Base-by-base conservation (phyloP, 2,888 invertebrate genomes). In the Macrosiphum euphorbiae region DNA sequence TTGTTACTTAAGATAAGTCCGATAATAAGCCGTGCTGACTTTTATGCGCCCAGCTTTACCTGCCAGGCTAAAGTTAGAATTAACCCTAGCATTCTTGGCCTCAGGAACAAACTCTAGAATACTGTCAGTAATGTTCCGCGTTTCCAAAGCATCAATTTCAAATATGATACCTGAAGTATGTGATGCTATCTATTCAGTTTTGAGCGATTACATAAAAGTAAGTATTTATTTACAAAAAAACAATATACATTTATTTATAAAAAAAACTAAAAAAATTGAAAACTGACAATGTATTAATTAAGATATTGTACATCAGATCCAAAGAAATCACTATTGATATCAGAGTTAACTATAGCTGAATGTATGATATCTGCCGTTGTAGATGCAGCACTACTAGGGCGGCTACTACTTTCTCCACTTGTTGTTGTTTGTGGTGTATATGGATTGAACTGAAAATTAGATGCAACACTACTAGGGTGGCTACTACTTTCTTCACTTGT, bases 41-140 rank as follows among this genome's bases (percentile, higher is more conserved):
- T 58, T 26, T 58, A 58, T 58, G 55, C 55, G 55, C 55, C 55
- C 55, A 58, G 55, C 26, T 58, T 26, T 58, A 58, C 1, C 55
- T 58, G 55, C 26, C 55, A 58, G 55, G 55, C 26, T 26, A 58
- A 58, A 58, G 24, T 58, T 58, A 58, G 55, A 58, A 26, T 78
- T 78, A 28, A 55, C 58, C 2, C 26, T 88, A 88, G 24, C 88
- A 88, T 58, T 58, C 11, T 26, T 88, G 26, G 88, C 95, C 94
- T 95, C 95, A 87, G 95, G 95, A 95, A 95, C 16, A 11, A 89
- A 89, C 44, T 89, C 13, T 1, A 89, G 89, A 89, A 89, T 89
- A 44, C 10, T 88, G 88, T 89, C 89, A 89, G 28, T 89, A 5
- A 89, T 89, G 89, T 89, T 89, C 7, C 61, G 61, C 16, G 89